A percentile compares a stretch with the other conserved stretches of the same genome.
These are phyloP conservation scores for Drosophila nr. perissopoda DNA, from an alignment of 2,888 invertebrate species.

Conservation along the genomic window DNA sequence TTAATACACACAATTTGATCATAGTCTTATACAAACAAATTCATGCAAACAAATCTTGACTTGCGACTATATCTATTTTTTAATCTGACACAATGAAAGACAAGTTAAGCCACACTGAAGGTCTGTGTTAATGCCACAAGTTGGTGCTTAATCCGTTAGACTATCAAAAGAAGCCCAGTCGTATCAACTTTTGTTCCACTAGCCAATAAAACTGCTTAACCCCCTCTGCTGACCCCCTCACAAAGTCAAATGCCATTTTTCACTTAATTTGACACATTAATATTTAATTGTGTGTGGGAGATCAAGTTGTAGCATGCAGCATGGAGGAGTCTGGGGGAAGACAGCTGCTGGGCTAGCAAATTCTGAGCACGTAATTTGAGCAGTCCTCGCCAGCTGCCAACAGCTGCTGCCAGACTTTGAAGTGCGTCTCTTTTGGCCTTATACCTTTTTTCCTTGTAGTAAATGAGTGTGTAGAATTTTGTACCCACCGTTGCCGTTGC, in stretches of 20 bases:
- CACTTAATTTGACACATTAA: slow-evolving; percentile 77
- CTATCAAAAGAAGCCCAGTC: slow-evolving; percentile 35
- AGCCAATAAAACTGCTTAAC: background rate
- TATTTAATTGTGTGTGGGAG: slow-evolving; percentile 72
- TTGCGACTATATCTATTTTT: slow-evolving; percentile 8
- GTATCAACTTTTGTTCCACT: slow-evolving; percentile 7
- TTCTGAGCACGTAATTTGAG: slow-evolving; percentile 57
- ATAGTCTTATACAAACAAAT: background rate
- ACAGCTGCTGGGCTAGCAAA: slow-evolving; percentile 31
- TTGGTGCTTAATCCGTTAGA: slow-evolving; percentile 67
- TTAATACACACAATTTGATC: too few species aligned
- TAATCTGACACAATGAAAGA: slow-evolving; percentile 22
- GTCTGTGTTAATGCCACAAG: slow-evolving; percentile 63
- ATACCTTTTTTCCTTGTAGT: background rate
- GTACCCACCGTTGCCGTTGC: background rate
- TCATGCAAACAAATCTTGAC: too few species aligned
- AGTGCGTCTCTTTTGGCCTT: slow-evolving; percentile 17
- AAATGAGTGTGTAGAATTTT: background rate
- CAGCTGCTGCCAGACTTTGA: slow-evolving; percentile 65
- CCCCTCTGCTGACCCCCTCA: background rate
- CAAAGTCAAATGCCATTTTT: slow-evolving; percentile 58
- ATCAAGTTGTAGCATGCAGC: background rate
- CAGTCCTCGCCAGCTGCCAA: slow-evolving; percentile 66
- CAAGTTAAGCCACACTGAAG: slow-evolving; percentile 50
- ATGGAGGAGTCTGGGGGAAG: background rate